Evolutionary conservation across 1,140 invertebrate genomes (phyloP), one percentile per base, ranked within the genome.

Genomic region (Bombus sibiricus): DNA sequence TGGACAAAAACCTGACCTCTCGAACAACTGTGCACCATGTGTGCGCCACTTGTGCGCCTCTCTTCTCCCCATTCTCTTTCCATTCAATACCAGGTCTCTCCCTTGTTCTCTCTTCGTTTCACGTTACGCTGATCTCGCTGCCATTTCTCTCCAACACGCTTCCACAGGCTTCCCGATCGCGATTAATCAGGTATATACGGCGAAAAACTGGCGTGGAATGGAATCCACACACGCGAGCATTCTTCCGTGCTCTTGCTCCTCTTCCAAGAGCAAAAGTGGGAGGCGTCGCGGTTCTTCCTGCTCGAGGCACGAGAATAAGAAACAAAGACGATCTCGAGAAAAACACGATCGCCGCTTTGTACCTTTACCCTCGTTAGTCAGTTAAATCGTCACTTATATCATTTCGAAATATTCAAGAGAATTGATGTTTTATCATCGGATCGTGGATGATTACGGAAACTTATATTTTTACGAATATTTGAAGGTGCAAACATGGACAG

Each of bases 1-100:
- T 90, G 92, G 89, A 95, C 93, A 95, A 95, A 95, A 95, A 95
- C 92, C 93, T 95, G 95, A 94, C 93, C 94, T 95, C 94, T 94
- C 92, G 92, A 94, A 94, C 94, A 95, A 95, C 93, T 95, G 95
- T 93, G 92, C 94, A 86, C 93, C 95, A 95, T 95, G 93, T 95
- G 95, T 93, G 92, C 92, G 89, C 94, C 95, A 95, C 94, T 95
- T 95, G 95, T 89, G 94, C 88, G 83, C 83, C 83, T 91, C 92
- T 80, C 81, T 83, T 86, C 79, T 90, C 83, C 87, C 88, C 83
- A 71, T 90, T 86, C 88, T 91, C 86, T 86, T 80, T 90, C 80
- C 87, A 77, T 89, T 89, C 89, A 90, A 71, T 86, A 74, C 78
- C 75, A 68, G 12, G 77, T 83, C 86, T 86, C 57, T 47, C 85